A percentile compares a stretch with the other conserved stretches of the same genome.
These are phyloP conservation scores for Caranx ignobilis DNA, from an alignment of 2,113 vertebrate genomes.

Conservation along the genomic window DNA sequence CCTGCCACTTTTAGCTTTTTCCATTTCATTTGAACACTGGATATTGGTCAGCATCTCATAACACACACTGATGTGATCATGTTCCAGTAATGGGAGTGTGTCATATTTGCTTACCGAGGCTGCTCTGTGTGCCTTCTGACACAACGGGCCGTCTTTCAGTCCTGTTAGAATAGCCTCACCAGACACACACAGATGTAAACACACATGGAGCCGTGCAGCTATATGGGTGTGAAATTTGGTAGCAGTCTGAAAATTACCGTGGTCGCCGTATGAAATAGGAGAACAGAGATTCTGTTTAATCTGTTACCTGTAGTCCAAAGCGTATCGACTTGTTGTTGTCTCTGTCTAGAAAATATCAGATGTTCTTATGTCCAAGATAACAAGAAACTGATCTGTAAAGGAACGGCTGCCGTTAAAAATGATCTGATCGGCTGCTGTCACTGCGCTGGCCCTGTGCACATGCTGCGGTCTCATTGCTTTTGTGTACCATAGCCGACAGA, in stretches of 20 bases:
- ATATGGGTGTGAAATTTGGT: conserved; percentile 63
- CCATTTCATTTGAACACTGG: neutral
- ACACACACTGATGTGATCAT: neutral
- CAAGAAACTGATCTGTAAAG: neutral
- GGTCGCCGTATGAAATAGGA: conserved; percentile 14
- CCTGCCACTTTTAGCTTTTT: neutral
- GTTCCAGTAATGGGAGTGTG: neutral
- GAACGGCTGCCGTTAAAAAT: conserved; percentile 11
- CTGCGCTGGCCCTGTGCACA: conserved; percentile 7
- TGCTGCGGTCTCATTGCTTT: neutral
- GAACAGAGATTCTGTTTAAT: conserved; percentile 18
- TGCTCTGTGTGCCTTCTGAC: conserved; percentile 16
- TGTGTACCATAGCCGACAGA: conserved; percentile 6
- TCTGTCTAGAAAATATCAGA: conserved; percentile 7
- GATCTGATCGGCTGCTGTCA: neutral
- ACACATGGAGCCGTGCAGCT: neutral
- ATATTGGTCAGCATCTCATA: neutral
- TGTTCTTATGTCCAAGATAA: conserved; percentile 13
- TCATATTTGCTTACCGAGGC: neutral
- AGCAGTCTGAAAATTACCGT: conserved; percentile 55
- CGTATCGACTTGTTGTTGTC: conserved; percentile 6
- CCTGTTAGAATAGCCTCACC: neutral
- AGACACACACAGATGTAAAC: neutral
- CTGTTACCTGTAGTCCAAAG: neutral
- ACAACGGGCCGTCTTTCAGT: conserved; percentile 36